These are phyloP conservation scores for Oreochromis aureus DNA, from an alignment of 2,113 vertebrate genomes.

Conservation along the genomic window DNA sequence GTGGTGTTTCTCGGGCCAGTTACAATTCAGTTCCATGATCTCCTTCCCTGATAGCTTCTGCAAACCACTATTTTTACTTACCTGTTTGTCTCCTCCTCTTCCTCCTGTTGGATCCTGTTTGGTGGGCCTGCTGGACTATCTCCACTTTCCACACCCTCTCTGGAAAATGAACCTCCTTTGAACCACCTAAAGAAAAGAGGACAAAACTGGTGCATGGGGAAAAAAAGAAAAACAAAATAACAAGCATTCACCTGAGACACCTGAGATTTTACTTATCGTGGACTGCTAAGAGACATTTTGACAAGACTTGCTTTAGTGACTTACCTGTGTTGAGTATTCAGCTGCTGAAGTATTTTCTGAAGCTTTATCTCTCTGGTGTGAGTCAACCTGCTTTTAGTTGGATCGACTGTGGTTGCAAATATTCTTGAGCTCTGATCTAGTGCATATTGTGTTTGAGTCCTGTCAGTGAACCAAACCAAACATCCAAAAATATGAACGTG, in stretches of 20 bases:
- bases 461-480: neutral
- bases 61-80: neutral
- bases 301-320: neutral
- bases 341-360: neutral
- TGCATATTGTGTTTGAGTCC: neutral
- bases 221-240: neutral
- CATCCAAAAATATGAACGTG: neutral
- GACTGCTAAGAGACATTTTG: neutral
- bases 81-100: neutral
- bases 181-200: neutral
- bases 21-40: neutral
- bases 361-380: neutral
- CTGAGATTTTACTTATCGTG: neutral
- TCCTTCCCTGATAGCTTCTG: neutral
- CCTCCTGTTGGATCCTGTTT: neutral
- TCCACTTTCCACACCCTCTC: neutral
- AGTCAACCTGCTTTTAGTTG: neutral
- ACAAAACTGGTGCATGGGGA: neutral
- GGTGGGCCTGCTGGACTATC: neutral
- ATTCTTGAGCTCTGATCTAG: neutral
- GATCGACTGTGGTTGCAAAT: neutral
- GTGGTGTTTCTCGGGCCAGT: fast-evolving
- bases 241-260: neutral
- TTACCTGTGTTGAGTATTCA: neutral
- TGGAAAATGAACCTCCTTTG: neutral